Base-by-base conservation (phyloP, 2,113 vertebrate species). In the Centrocercus urophasianus region DNA sequence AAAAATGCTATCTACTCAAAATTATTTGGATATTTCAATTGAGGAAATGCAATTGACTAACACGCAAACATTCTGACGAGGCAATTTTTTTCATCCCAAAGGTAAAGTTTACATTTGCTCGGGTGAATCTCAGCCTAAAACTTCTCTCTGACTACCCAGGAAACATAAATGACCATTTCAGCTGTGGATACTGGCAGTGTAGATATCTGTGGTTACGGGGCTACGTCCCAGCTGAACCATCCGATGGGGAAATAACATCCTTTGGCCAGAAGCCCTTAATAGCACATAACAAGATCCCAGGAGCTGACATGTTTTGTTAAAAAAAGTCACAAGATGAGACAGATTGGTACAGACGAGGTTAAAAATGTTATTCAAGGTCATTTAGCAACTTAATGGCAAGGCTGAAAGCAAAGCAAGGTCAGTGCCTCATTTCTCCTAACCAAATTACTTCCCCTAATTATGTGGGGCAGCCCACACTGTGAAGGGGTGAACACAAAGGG, bases 361-460 rank as follows among this genome's bases (percentile, higher is more conserved):
- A 86, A 81, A 84, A 73, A 69, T 14, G 57, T 95, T 90, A 79
- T 90, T 92, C 63, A 57, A 91, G 95, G 88, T 96, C 90, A 96
- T 83, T 93, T 92, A 86, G 42, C 86, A 88, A 61, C 66, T 77
- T 90, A 93, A 94, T 88, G 79, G 56, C 56, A 90, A 59, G 65
- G 18, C 79, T 14, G 15, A 88, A 79, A 71, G 10, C 50, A 67
- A 50, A 83, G 50, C 32, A 60, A 85, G 73, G 88, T 93, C 90
- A 93, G 30, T 54, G 76, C 75, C 47, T 80, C 86, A 24, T 70
- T 54, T 90, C 60, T 86, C 65, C 72, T 71, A 63, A 50, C 21
- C 24, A 42, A 76, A 80, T 34, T 0, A 1, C 57, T 64, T 91
- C 66, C 52, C 27, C 64, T 91, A 96, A 93, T 83, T 80, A 60